A percentile compares a stretch with the other conserved stretches of the same genome.
Conservation (phyloP, 2,888 invertebrate genomes). For the Stenodema calcarata region DNA sequence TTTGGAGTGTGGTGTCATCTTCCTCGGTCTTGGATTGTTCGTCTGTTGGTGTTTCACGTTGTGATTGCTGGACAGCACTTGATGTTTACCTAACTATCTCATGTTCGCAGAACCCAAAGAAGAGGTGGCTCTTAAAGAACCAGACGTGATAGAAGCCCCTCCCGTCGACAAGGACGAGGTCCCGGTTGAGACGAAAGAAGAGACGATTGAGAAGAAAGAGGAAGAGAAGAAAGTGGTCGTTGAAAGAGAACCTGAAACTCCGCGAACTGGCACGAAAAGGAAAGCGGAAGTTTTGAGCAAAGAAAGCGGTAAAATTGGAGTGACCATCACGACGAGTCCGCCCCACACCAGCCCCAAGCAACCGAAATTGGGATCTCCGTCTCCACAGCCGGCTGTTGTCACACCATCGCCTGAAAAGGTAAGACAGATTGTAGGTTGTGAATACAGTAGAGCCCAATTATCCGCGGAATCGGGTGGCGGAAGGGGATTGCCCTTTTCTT, state of each 20-base stretch:
- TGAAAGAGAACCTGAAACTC: constrained; percentile 42
- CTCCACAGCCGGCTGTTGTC: constrained; percentile 57
- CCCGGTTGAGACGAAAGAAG: constrained; percentile 39
- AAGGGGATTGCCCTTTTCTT: neutral
- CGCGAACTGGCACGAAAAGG: constrained; percentile 69
- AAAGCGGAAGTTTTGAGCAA: constrained; percentile 86
- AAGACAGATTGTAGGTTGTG: neutral
- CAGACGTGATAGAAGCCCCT: neutral
- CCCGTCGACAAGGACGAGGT: neutral
- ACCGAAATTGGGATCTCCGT: constrained; percentile 58
- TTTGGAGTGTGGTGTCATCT: too few relatives aligned
- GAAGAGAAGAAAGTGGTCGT: constrained; percentile 52
- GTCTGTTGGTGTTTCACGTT: too few relatives aligned
- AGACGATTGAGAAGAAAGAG: constrained; percentile 24
- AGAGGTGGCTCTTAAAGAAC: constrained; percentile 57
- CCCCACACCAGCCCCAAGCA: constrained; percentile 63
- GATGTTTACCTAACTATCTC: too few relatives aligned
- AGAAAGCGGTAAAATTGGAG: constrained; percentile 89
- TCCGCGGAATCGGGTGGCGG: too few relatives aligned
- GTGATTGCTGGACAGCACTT: too few relatives aligned
- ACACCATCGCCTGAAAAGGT: constrained; percentile 3
- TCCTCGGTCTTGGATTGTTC: too few relatives aligned
- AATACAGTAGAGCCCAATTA: too few relatives aligned
- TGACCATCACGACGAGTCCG: constrained; percentile 78
- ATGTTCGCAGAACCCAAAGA: constrained; percentile 57